These are phyloP conservation scores for Burhinus bistriatus DNA, from an alignment of 2,113 vertebrate genomes.

Conservation along the genomic window DNA sequence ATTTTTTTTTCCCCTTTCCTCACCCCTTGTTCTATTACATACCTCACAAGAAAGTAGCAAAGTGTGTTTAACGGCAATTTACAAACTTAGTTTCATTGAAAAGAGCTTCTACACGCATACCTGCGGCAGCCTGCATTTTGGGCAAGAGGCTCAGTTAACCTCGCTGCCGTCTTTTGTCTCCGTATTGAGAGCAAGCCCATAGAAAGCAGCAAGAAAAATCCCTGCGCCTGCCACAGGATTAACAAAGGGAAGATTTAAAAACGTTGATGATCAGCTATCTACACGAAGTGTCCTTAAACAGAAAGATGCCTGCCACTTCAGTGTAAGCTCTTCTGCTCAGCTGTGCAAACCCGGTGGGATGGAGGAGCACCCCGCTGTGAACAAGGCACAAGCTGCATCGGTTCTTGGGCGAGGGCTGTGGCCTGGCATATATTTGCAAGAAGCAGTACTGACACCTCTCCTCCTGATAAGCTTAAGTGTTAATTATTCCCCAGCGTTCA, in stretches of 20 bases:
- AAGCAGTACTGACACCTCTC: neutral
- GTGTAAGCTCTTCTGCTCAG: neutral
- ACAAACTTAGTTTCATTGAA: neutral
- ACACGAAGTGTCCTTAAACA: neutral
- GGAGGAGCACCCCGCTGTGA: neutral
- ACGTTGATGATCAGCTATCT: accelerated
- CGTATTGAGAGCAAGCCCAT: neutral
- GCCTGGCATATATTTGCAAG: neutral
- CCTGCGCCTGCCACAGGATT: accelerated
- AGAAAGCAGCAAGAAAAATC: neutral
- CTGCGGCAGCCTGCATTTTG: neutral
- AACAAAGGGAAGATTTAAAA: neutral
- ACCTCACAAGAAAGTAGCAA: neutral
- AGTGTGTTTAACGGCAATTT: neutral
- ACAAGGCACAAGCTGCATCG: neutral
- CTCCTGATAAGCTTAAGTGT: neutral
- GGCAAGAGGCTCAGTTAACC: accelerated
- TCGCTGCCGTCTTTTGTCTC: neutral
- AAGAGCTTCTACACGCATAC: neutral
- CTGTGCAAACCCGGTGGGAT: neutral
- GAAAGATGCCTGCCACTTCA: neutral
- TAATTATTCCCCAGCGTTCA: neutral
- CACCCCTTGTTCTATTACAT: neutral
- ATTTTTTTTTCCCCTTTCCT: neutral
- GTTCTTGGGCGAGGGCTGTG: neutral